Conservation (phyloP, 2,888 invertebrate genomes). For the Neoaliturus tenellus region DNA sequence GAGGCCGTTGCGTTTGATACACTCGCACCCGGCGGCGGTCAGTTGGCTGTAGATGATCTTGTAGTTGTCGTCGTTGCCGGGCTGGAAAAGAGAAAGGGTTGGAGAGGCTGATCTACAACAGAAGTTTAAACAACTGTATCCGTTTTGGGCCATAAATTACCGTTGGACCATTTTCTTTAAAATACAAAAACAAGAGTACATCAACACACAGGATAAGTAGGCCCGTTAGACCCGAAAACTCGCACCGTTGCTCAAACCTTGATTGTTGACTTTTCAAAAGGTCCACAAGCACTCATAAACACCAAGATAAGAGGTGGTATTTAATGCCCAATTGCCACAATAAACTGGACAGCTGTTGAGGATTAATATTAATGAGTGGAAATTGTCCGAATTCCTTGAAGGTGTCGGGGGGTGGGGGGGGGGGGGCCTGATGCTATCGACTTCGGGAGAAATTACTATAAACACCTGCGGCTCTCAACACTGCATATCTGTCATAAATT, state of each 20-base stretch:
- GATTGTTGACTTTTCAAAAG: neutral
- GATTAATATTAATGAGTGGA: slow-evolving; percentile 41
- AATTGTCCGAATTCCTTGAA: slow-evolving; percentile 31
- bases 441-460: neutral
- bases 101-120: no score
- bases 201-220: no score
- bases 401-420: neutral
- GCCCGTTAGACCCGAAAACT: no score
- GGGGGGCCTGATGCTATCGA: slow-evolving; percentile 18
- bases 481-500: slow-evolving; percentile 3
- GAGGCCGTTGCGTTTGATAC: slow-evolving; percentile 64
- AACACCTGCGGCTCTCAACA: slow-evolving; percentile 33
- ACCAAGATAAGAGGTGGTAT: neutral
- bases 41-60: slow-evolving; percentile 63
- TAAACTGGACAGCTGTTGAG: slow-evolving; percentile 8
- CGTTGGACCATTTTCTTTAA: no score
- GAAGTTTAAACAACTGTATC: no score
- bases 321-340: slow-evolving; percentile 2
- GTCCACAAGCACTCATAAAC: neutral
- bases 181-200: no score
- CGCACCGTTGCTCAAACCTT: neutral
- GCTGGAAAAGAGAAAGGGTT: slow-evolving; percentile 34
- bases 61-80: slow-evolving; percentile 57
- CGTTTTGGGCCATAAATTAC: no score
- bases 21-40: slow-evolving; percentile 58